Conservation (phyloP, 2,113 vertebrate genomes). For the Gorsachius goisagi region DNA sequence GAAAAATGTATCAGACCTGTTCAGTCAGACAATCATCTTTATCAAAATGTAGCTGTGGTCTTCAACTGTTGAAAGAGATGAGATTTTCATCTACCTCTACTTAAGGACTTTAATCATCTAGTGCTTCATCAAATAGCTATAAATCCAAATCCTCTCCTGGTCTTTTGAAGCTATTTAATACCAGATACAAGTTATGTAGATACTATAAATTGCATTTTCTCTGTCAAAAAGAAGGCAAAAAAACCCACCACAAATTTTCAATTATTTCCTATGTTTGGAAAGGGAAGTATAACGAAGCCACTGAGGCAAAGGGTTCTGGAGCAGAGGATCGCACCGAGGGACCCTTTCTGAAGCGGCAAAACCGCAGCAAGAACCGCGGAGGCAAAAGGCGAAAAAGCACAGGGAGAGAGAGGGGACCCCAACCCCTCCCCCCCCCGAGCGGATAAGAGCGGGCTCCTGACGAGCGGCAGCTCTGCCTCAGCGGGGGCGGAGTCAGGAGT, state of each 20-base stretch:
- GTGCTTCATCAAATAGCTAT: background rate
- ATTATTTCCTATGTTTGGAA: background rate
- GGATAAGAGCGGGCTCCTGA: too few relatives aligned
- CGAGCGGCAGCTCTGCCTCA: too few relatives aligned
- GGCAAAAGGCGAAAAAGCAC: too few relatives aligned
- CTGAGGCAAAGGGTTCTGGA: too few relatives aligned
- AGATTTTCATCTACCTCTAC: background rate
- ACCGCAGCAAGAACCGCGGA: too few relatives aligned
- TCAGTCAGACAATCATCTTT: background rate
- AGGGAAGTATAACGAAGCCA: background rate
- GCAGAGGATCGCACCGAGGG: too few relatives aligned
- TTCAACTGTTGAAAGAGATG: background rate
- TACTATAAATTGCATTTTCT: background rate
- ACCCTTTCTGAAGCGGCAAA: too few relatives aligned
- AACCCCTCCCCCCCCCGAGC: too few relatives aligned
- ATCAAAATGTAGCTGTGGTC: background rate
- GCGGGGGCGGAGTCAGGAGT: too few relatives aligned
- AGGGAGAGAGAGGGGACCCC: too few relatives aligned
- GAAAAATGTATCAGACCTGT: background rate
- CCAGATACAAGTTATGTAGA: background rate
- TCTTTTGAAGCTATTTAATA: background rate
- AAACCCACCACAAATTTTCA: background rate
- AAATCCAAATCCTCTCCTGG: background rate
- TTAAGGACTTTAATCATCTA: background rate
- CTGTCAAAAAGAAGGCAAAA: background rate